A percentile compares a stretch with the other conserved stretches of the same genome.
Evolutionary conservation across 2,888 invertebrate genomes (phyloP).

Genomic region (Trichacis sp.): DNA sequence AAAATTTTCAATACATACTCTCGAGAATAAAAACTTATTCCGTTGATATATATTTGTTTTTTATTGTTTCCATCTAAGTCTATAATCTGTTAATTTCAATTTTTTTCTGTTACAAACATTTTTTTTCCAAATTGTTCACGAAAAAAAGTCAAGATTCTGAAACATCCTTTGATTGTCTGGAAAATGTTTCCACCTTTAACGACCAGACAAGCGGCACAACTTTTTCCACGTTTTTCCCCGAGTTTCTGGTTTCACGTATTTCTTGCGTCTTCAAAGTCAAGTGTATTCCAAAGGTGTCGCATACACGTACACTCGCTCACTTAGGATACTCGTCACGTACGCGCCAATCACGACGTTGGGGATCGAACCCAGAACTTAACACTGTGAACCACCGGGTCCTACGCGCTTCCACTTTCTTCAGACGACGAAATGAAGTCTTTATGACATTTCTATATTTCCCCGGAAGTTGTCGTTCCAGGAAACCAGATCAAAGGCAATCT

Average conservation of each 20-base stretch:
- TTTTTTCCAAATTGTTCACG: too few relatives aligned
- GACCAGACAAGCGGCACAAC: constrained; percentile 31
- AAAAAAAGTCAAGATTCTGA: too few relatives aligned
- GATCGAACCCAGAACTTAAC: constrained; percentile 44
- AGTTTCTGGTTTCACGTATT: constrained; percentile 35
- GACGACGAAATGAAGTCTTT: constrained; percentile 32
- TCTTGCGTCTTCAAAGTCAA: constrained; percentile 30
- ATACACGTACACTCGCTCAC: constrained; percentile 47
- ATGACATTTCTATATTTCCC: constrained; percentile 27
- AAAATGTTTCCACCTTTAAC: constrained; percentile 17
- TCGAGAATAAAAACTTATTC: too few relatives aligned
- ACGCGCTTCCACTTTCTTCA: constrained; percentile 27
- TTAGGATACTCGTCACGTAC: constrained; percentile 47
- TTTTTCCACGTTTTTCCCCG: constrained; percentile 25
- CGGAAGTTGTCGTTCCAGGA: constrained; percentile 26
- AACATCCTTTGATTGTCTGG: too few relatives aligned
- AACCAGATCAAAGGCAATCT: neutral
- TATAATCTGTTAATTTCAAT: too few relatives aligned
- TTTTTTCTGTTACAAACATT: too few relatives aligned
- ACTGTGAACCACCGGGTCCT: constrained; percentile 30
- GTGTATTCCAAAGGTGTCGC: constrained; percentile 37
- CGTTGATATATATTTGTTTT: too few relatives aligned
- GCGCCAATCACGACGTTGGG: constrained; percentile 50
- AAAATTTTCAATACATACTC: too few relatives aligned
- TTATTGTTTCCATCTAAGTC: too few relatives aligned